These are phyloP conservation scores for Sthenelais limicola DNA, from an alignment of 2,888 invertebrate genomes.

Conservation along the genomic window DNA sequence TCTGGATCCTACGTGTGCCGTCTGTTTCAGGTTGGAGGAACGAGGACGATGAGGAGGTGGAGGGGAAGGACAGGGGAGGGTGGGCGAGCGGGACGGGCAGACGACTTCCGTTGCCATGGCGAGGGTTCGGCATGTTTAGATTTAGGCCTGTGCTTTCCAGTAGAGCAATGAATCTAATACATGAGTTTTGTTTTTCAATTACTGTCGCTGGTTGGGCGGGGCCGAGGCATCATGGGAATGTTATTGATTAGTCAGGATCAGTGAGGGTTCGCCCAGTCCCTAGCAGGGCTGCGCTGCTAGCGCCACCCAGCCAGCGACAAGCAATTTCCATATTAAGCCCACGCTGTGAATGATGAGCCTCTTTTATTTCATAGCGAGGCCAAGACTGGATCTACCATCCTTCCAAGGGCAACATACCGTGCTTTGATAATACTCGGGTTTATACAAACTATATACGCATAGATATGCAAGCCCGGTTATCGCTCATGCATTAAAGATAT, in stretches of 20 bases:
- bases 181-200: conserved; percentile 39
- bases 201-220: conserved; percentile 28
- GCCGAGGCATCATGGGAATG: conserved; percentile 21
- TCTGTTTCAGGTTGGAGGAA: too few species aligned
- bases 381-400: too few species aligned
- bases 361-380: conserved; percentile 40
- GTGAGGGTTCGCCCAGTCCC: neutral
- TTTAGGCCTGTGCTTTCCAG: conserved; percentile 17
- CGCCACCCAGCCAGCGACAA: conserved; percentile 16
- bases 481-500: too few species aligned
- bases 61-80: neutral
- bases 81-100: conserved; percentile 10
- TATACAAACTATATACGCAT: too few species aligned
- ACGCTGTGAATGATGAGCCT: conserved; percentile 18
- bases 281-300: neutral
- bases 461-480: too few species aligned
- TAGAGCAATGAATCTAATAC: conserved; percentile 39
- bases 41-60: neutral
- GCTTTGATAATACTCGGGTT: too few species aligned
- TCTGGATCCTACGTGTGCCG: neutral
- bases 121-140: too few species aligned
- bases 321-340: conserved; percentile 39
- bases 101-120: too few species aligned
- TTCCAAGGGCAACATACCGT: conserved; percentile 9
- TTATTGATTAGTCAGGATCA: conserved; percentile 29